These are phyloP conservation scores for Prunella himalayana DNA, from an alignment of 2,113 vertebrate species.

Conservation along the genomic window DNA sequence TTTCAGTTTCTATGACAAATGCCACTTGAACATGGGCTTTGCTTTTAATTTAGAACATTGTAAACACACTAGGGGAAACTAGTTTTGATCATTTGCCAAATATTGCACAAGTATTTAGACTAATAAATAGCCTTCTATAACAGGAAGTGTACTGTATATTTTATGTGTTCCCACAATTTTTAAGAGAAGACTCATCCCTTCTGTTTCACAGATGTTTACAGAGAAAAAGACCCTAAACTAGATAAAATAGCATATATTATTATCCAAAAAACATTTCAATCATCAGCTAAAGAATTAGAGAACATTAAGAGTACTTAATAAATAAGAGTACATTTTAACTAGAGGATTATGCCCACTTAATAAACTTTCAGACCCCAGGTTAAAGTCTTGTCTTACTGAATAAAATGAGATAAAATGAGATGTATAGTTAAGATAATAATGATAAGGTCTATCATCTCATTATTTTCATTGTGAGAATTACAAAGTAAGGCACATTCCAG, in stretches of 20 bases:
- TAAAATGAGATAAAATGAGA: background rate
- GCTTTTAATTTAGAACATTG: constrained; percentile 49
- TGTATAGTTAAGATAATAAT: background rate
- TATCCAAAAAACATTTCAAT: background rate
- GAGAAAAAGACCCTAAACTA: background rate
- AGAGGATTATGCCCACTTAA: background rate
- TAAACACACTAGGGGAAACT: constrained; percentile 42
- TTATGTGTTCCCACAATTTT: constrained; percentile 62
- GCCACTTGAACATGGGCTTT: constrained; percentile 27
- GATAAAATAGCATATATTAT: background rate
- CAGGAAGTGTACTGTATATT: constrained; percentile 59
- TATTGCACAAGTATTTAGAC: constrained; percentile 61
- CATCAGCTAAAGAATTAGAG: background rate
- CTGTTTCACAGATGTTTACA: constrained; percentile 53
- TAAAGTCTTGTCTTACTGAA: background rate
- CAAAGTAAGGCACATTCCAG: background rate
- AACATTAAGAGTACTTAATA: background rate
- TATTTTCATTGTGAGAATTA: background rate
- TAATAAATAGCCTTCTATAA: constrained; percentile 53
- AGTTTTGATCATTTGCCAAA: constrained; percentile 62
- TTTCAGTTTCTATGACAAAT: constrained; percentile 41
- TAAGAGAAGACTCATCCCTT: constrained; percentile 25
- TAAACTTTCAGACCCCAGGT: background rate
- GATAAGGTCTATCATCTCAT: background rate
- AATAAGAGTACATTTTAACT: background rate